Evolutionary conservation across 2,797 vertebrate species (phyloP), one percentile per base, ranked within the genome.

Genomic region (Erithacus rubecula): DNA sequence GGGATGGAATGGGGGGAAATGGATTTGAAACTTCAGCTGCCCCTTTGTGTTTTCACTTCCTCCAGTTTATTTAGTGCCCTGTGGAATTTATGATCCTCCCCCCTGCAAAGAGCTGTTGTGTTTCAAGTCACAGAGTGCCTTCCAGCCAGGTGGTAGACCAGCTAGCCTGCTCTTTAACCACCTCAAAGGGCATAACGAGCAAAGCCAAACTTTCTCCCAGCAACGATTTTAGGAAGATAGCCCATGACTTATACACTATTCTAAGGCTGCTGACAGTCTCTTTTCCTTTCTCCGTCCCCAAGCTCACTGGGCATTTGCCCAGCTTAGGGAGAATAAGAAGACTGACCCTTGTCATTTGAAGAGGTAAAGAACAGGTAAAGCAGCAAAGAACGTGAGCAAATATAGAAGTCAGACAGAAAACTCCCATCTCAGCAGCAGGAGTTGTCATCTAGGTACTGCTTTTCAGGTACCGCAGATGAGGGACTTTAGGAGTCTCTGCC

Each of bases 141-240:
- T 81, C 91, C 86, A 94, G 59, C 30, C 0, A 2, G 15, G 55
- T 52, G 69, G 75, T 20, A 86, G 80, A 83, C 67, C 36, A 70
- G 69, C 83, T 82, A 83, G 46, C 17, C 46, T 51, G 69, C 51
- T 34, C 43, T 86, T 90, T 88, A 88, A 68, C 56, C 88, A 17
- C 55, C 90, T 92, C 19, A 0, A 53, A 74, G n/a, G 37, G 60
- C 49, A 82, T 58, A 76, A 91, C 21, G 19, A 91, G 52, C 77
- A 90, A 67, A 78, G 87, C n/a, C 62, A 92, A 92, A 80, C 70
- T 89, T 94, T 92, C 81, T 89, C 75, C 64, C 71, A 83, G 94
- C 43, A 94, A 77, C 71, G 71, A 49, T 58, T 91, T 93, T 39
- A 51, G 63, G 81, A 84, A 83, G 49, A 77, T 23, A 90, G 80